phyloP scores from a whole-genome alignment of 1,140 invertebrate genomes.

The Rhagoletis zephyria region DNA sequence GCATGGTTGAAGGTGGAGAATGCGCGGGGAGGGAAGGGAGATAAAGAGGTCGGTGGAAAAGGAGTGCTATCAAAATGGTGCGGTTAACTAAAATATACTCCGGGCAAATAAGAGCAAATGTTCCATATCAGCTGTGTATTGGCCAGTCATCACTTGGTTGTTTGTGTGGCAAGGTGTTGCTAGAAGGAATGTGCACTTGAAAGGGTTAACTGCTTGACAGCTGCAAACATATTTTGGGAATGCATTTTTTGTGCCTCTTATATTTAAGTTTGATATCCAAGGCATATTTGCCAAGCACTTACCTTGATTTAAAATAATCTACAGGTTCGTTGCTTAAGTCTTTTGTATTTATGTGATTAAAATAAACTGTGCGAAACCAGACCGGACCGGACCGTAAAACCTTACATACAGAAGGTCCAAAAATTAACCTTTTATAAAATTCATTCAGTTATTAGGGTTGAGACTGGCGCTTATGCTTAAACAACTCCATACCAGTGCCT shows the following conservation, averaged over 20 bases:
- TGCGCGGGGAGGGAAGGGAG: no score
- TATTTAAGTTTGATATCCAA: no score
- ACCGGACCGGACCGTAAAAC: no score
- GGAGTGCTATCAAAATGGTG: neutral
- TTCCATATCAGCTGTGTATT: neutral
- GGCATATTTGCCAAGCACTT: no score
- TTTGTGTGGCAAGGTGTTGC: neutral
- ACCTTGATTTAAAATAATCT: no score
- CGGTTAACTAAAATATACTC: neutral
- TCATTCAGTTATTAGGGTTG: no score
- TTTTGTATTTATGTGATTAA: neutral
- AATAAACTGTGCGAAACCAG: no score
- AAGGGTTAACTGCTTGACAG: neutral
- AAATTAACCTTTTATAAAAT: no score
- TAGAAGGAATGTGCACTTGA: neutral
- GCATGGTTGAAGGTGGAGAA: neutral
- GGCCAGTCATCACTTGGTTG: neutral
- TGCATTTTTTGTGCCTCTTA: neutral
- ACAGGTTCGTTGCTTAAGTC: slow-evolving; percentile 5
- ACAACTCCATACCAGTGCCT: no score
- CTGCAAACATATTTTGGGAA: neutral
- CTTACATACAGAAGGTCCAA: no score
- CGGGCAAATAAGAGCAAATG: neutral
- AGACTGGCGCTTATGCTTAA: no score
- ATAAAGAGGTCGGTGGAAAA: neutral